Evolutionary conservation across 2,888 invertebrate genomes (phyloP).

Genomic region (Sminthurides aquaticus): DNA sequence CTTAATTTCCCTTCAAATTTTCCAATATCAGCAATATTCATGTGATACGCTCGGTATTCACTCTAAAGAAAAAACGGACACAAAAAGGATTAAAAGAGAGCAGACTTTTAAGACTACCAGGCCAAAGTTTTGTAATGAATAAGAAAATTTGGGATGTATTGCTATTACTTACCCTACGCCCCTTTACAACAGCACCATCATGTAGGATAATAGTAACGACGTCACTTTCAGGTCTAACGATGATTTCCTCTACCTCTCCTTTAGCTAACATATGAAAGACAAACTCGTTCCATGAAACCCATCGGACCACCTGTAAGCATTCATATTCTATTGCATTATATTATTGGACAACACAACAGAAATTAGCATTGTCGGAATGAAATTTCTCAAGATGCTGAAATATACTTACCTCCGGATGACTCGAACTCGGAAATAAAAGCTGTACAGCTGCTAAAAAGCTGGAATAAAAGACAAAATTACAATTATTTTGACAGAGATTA

Average conservation of each 20-base stretch:
- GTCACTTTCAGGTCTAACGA: conserved; percentile 75
- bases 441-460: conserved; percentile 62
- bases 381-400: background rate
- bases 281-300: conserved; percentile 95
- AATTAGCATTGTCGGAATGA: no score
- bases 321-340: no score
- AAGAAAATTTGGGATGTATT: no score
- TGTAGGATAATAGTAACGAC: conserved; percentile 75
- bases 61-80: conserved; percentile 48
- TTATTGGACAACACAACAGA: no score
- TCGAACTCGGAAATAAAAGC: conserved; percentile 61
- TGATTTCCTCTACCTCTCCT: conserved; percentile 84
- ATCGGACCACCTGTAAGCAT: conserved; percentile 56
- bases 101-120: background rate
- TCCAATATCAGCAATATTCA: conserved; percentile 75
- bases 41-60: conserved; percentile 63
- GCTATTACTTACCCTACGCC: conserved; percentile 54
- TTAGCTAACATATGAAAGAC: conserved; percentile 86
- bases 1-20: conserved; percentile 86
- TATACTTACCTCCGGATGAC: conserved; percentile 60
- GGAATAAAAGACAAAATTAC: no score
- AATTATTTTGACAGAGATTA: no score
- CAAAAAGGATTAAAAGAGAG: background rate
- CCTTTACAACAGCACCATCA: conserved; percentile 79
- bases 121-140: no score